phyloP scores from a whole-genome alignment of 2,797 vertebrate species.

The Erpetoichthys calabaricus region DNA sequence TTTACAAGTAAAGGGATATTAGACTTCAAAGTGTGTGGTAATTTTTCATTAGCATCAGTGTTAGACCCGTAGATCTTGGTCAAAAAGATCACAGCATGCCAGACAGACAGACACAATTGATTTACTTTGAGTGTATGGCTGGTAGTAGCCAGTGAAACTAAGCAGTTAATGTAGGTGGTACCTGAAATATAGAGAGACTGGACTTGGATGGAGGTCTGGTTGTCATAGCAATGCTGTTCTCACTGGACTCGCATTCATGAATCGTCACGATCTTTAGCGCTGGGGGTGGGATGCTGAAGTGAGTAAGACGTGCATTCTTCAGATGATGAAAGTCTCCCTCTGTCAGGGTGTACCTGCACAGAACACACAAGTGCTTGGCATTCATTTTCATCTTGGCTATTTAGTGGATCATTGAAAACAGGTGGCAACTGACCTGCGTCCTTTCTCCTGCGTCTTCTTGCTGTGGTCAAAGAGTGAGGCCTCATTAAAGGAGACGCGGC shows the following conservation, averaged over 20 bases:
- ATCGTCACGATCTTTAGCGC: constrained; percentile 87
- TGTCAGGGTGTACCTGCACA: constrained; percentile 79
- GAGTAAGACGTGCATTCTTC: constrained; percentile 87
- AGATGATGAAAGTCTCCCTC: constrained; percentile 94
- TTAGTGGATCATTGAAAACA: not conserved
- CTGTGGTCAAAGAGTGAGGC: constrained; percentile 80
- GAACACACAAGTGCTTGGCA: not conserved
- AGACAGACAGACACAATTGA: too few relatives aligned
- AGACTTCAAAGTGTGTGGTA: too few relatives aligned
- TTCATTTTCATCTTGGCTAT: not conserved
- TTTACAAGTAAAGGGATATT: not conserved
- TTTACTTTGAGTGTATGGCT: too few relatives aligned
- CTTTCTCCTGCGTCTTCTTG: constrained; percentile 83
- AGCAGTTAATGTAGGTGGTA: constrained; percentile 28
- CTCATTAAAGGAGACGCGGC: constrained; percentile 93
- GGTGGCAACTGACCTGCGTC: constrained; percentile 62
- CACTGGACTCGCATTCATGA: constrained; percentile 80
- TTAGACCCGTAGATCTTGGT: too few relatives aligned
- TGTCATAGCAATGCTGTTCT: constrained; percentile 69
- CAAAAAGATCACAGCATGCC: too few relatives aligned
- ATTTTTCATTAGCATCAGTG: not conserved
- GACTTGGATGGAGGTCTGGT: constrained; percentile 60
- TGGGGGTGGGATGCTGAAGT: constrained; percentile 69
- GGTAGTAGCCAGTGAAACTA: too few relatives aligned
- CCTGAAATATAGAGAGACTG: constrained; percentile 89